Percentiles rank a stretch among this genome's conserved stretches.
Conservation (phyloP, 1,140 invertebrate species). For the Drosophila busckii region DNA sequence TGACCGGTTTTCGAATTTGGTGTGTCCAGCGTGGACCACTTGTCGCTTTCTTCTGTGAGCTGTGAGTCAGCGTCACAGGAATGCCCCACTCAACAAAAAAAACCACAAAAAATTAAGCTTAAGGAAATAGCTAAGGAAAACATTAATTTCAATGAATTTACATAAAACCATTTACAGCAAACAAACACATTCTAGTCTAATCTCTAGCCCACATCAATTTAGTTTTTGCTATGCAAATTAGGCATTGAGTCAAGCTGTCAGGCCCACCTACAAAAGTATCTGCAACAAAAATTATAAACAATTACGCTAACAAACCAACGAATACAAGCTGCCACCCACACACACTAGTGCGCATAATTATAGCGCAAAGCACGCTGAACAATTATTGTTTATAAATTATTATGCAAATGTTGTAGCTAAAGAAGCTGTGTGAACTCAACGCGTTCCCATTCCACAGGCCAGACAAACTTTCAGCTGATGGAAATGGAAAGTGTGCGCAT, state of each 20-base stretch:
- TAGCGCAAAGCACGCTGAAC: constrained; percentile 31
- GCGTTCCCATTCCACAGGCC: constrained; percentile 20
- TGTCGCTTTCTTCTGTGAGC: constrained; percentile 36
- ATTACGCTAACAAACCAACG: constrained; percentile 28
- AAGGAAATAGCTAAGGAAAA: constrained; percentile 13
- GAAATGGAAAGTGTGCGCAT: constrained; percentile 53
- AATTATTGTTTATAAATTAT: constrained; percentile 18
- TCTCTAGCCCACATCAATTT: too few relatives aligned
- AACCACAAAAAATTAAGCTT: not conserved
- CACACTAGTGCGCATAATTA: constrained; percentile 50
- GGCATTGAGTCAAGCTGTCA: constrained; percentile 43
- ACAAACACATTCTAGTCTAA: too few relatives aligned
- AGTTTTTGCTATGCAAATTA: constrained; percentile 18
- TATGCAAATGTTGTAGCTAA: constrained; percentile 49
- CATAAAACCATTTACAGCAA: too few relatives aligned
- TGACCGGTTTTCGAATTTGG: constrained; percentile 48
- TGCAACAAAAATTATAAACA: constrained; percentile 34
- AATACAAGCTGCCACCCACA: constrained; percentile 20
- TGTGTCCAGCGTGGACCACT: constrained; percentile 30
- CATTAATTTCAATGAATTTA: too few relatives aligned
- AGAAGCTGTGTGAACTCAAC: constrained; percentile 49
- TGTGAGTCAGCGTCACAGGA: constrained; percentile 52
- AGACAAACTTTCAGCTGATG: constrained; percentile 39
- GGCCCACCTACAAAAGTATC: constrained; percentile 44
- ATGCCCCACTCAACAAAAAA: constrained; percentile 30